These are phyloP conservation scores for Murina feae DNA, from an alignment of 2,113 vertebrate species.

Conservation along the genomic window DNA sequence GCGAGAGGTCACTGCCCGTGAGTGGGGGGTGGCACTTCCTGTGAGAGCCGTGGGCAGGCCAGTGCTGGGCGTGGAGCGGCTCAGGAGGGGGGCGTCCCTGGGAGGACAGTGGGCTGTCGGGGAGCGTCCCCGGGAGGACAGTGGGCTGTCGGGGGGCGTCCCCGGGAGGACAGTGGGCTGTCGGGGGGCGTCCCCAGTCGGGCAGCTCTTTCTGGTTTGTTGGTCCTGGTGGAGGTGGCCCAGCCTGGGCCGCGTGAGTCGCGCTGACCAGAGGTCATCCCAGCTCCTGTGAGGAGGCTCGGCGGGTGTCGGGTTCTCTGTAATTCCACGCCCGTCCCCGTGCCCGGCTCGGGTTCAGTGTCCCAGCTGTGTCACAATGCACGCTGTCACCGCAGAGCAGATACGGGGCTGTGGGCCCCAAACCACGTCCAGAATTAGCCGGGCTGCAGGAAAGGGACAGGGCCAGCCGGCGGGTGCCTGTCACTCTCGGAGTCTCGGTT, in stretches of 20 bases:
- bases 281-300: rapidly evolving
- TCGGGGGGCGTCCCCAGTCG: rapidly evolving
- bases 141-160: too few relatives aligned
- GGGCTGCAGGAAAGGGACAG: background rate
- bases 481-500: background rate
- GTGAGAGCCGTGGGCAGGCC: background rate
- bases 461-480: background rate
- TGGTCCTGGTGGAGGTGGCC: rapidly evolving
- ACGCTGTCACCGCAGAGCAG: background rate
- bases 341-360: rapidly evolving
- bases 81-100: background rate
- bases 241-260: rapidly evolving
- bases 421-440: background rate
- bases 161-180: rapidly evolving
- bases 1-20: rapidly evolving
- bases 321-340: constrained; percentile 12
- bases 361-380: background rate
- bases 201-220: rapidly evolving
- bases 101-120: too few relatives aligned
- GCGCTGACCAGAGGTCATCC: background rate
- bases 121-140: too few relatives aligned
- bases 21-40: rapidly evolving
- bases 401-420: background rate
- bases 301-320: background rate
- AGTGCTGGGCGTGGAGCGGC: rapidly evolving